Evolutionary conservation across 37 sponge, comb jelly and placozoan genomes (phyloP).

Genomic region (Oopsacas minuta): DNA sequence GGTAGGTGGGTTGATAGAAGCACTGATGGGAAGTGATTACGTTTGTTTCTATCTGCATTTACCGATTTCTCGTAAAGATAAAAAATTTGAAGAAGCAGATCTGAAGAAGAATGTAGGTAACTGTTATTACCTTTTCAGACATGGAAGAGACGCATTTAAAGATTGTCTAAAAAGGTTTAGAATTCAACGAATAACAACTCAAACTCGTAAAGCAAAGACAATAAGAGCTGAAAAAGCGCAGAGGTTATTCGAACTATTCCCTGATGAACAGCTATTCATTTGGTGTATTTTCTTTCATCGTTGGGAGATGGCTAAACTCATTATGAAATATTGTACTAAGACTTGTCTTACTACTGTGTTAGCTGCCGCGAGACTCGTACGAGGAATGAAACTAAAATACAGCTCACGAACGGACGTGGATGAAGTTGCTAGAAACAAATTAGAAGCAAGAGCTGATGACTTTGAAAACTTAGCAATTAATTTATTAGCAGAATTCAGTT

Average conservation of each 20-base stretch:
- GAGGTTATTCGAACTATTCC: neutral
- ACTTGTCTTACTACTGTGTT: neutral
- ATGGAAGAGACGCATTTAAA: neutral
- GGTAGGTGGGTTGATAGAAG: neutral
- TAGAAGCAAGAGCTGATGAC: neutral
- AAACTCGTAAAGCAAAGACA: neutral
- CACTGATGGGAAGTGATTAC: neutral
- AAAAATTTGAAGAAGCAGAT: neutral
- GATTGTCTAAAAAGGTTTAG: neutral
- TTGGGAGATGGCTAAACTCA: neutral
- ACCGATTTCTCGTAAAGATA: neutral
- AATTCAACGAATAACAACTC: neutral
- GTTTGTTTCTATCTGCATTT: neutral
- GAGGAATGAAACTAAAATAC: neutral
- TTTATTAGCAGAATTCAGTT: constrained; percentile 2
- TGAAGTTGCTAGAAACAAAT: neutral
- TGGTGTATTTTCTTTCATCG: neutral
- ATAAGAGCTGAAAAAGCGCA: neutral
- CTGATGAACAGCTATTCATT: neutral
- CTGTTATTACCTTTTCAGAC: neutral
- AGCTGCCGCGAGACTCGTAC: neutral
- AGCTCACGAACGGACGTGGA: neutral
- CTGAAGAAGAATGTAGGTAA: neutral
- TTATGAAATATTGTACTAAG: neutral
- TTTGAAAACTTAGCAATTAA: neutral